These are phyloP conservation scores for Pseudorasbora parva DNA, from an alignment of 2,113 vertebrate genomes.

Conservation along the genomic window DNA sequence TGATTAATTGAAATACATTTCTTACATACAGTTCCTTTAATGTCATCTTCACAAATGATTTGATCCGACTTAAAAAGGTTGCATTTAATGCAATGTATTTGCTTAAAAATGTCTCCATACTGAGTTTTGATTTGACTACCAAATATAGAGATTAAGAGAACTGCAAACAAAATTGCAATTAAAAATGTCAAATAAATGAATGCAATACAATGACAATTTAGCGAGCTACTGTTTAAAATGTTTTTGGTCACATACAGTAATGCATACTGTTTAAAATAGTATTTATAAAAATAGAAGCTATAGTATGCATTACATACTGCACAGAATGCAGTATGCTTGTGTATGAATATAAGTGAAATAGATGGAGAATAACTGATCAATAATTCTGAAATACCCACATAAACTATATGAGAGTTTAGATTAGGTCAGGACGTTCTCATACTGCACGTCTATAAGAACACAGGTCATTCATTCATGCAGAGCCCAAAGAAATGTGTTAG, in stretches of 20 bases:
- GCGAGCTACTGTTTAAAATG: background rate
- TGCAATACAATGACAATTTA: background rate
- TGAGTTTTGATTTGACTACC: background rate
- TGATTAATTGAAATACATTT: no score
- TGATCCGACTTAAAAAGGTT: no score
- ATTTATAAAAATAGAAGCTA: background rate
- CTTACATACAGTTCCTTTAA: no score
- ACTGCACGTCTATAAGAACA: background rate
- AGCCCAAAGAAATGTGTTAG: background rate
- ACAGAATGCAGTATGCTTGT: background rate
- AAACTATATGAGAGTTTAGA: background rate
- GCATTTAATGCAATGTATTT: background rate
- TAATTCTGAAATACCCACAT: background rate
- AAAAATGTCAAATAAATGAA: background rate
- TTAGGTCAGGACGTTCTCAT: background rate
- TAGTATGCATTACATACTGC: background rate
- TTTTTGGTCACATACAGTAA: background rate
- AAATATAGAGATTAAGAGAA: background rate
- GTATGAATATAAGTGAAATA: no score
- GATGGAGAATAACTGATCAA: background rate
- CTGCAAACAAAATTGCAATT: background rate
- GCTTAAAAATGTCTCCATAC: background rate
- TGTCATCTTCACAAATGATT: no score
- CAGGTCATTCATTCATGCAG: background rate
- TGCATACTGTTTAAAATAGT: background rate